Evolutionary conservation across 2,888 invertebrate genomes (phyloP).

Genomic region (Xanthorhoe designata): DNA sequence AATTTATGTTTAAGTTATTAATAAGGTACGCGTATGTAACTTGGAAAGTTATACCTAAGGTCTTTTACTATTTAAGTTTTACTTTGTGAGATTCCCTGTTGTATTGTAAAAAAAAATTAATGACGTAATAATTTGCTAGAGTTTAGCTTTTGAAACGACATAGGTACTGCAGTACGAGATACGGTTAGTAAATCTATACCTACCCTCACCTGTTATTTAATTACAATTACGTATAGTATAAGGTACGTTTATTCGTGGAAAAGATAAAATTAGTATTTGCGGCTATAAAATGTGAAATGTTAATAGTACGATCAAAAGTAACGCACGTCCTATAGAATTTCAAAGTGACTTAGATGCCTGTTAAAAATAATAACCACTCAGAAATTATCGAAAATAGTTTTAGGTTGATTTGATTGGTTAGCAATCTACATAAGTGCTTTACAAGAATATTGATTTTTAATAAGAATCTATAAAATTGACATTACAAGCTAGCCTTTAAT

Average conservation of each 20-base stretch:
- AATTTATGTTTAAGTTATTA: slow-evolving; percentile 54
- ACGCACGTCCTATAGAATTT: neutral
- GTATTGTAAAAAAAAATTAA: no score
- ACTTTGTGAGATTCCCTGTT: neutral
- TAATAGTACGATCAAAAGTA: neutral
- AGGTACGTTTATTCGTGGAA: no score
- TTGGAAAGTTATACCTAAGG: neutral
- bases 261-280: no score
- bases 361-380: slow-evolving; percentile 5
- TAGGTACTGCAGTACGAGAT: no score
- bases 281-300: neutral
- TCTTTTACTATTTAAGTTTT: neutral
- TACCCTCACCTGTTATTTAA: no score
- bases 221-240: no score
- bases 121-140: neutral
- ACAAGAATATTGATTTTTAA: neutral
- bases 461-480: neutral
- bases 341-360: neutral
- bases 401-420: slow-evolving; percentile 13
- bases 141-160: no score
- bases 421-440: slow-evolving; percentile 13
- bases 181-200: no score
- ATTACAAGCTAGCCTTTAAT: no score
- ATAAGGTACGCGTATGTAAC: slow-evolving; percentile 41
- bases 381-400: neutral